phyloP scores from a whole-genome alignment of 2,797 vertebrate genomes.

The Helarctos malayanus region DNA sequence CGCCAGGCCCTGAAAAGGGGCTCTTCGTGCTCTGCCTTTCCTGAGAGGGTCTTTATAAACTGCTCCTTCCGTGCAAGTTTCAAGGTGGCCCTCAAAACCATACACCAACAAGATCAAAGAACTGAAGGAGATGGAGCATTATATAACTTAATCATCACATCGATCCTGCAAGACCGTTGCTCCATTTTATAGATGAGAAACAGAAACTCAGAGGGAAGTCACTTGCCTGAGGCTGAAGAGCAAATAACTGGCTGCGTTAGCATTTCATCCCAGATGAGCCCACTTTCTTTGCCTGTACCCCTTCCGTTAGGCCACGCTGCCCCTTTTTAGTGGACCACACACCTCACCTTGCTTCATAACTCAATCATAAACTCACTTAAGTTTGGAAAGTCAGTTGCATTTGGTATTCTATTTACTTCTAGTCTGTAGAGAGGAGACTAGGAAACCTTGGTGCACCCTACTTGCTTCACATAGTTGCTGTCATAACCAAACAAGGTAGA shows the following conservation, averaged over 20 bases:
- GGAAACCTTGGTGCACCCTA: background rate
- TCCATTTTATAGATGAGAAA: slow-evolving; percentile 28
- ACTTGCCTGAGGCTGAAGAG: slow-evolving; percentile 11
- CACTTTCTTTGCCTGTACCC: background rate
- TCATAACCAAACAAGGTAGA: background rate
- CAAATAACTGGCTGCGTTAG: background rate
- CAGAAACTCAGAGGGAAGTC: slow-evolving; percentile 21
- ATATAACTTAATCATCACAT: background rate
- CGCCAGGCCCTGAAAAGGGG: background rate
- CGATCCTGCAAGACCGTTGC: background rate
- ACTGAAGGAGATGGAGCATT: background rate
- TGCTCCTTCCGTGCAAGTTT: background rate
- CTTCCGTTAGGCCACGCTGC: background rate
- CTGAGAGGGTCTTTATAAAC: background rate
- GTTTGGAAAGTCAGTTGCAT: slow-evolving; percentile 48
- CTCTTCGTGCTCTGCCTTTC: background rate
- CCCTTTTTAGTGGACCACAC: background rate
- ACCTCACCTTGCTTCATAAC: background rate
- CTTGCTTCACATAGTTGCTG: background rate
- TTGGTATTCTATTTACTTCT: background rate
- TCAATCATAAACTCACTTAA: background rate
- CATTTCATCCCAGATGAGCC: background rate
- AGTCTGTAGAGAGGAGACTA: background rate
- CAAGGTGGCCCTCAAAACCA: background rate
- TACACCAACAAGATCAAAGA: background rate